These are phyloP conservation scores for Heliangelus exortis DNA, from an alignment of 2,797 vertebrate species.

Conservation along the genomic window DNA sequence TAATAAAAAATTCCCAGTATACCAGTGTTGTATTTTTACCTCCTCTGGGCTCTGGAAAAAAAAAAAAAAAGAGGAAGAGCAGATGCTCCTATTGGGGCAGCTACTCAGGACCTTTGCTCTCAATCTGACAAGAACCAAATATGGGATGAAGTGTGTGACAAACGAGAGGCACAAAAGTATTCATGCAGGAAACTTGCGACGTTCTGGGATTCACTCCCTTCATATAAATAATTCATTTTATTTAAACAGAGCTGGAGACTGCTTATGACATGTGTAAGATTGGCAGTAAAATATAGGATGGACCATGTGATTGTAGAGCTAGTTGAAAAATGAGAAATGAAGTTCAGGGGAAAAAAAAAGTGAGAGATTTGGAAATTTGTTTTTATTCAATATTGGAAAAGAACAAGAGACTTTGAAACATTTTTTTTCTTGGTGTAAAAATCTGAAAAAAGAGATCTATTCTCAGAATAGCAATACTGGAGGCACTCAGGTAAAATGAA, in stretches of 20 bases:
- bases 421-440: not conserved
- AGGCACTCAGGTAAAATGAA: conserved; percentile 50
- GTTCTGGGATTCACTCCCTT: conserved; percentile 65
- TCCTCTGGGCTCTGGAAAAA: not conserved
- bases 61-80: not conserved
- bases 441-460: not conserved
- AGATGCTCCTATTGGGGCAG: conserved; percentile 4
- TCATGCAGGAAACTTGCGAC: conserved; percentile 60
- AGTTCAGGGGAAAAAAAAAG: not conserved
- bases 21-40: not conserved
- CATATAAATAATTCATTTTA: conserved; percentile 66
- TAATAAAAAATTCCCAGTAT: not conserved
- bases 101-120: not conserved
- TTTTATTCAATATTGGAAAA: not conserved
- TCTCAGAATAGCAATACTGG: conserved; percentile 23
- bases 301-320: not conserved
- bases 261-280: conserved; percentile 52
- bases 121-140: conserved; percentile 54
- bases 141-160: conserved; percentile 65
- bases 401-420: not conserved
- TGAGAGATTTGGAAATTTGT: not conserved
- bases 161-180: conserved; percentile 63
- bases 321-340: conserved; percentile 20
- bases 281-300: conserved; percentile 49
- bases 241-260: conserved; percentile 36